Evolutionary conservation across 1,140 invertebrate species (phyloP).

Genomic region (Solen grandis): DNA sequence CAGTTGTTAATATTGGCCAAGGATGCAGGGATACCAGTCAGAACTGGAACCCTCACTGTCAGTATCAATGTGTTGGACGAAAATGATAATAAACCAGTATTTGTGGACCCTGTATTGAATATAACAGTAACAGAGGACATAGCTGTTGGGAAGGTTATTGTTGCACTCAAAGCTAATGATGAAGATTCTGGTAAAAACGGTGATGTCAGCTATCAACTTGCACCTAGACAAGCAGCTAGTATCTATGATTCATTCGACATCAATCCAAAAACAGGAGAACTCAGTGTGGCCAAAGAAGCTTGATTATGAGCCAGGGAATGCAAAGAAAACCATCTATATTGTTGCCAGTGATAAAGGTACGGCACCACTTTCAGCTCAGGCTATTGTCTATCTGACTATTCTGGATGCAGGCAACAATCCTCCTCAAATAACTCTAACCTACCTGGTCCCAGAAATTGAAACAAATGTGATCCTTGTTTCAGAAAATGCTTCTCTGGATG

Average conservation of each 20-base stretch:
- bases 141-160: slow-evolving; percentile 85
- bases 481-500: slow-evolving; percentile 65
- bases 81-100: slow-evolving; percentile 81
- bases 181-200: slow-evolving; percentile 94
- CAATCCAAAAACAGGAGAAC: slow-evolving; percentile 26
- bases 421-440: slow-evolving; percentile 84
- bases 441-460: slow-evolving; percentile 23
- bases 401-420: slow-evolving; percentile 90
- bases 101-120: slow-evolving; percentile 88
- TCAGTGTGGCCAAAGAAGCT: slow-evolving; percentile 34
- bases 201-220: slow-evolving; percentile 86
- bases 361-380: slow-evolving; percentile 27
- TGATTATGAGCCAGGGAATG: slow-evolving; percentile 37
- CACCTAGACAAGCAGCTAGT: slow-evolving; percentile 7
- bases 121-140: slow-evolving; percentile 91
- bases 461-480: slow-evolving; percentile 50
- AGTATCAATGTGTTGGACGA: slow-evolving; percentile 64
- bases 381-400: slow-evolving; percentile 89
- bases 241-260: slow-evolving; percentile 35
- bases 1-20: slow-evolving; percentile 92
- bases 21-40: slow-evolving; percentile 93
- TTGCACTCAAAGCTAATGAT: slow-evolving; percentile 89
- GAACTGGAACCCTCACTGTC: slow-evolving; percentile 86
- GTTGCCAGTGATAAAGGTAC: slow-evolving; percentile 53
- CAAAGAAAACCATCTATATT: slow-evolving; percentile 43